phyloP scores from a whole-genome alignment of 2,888 invertebrate species.

The Melinaea marsaeus region DNA sequence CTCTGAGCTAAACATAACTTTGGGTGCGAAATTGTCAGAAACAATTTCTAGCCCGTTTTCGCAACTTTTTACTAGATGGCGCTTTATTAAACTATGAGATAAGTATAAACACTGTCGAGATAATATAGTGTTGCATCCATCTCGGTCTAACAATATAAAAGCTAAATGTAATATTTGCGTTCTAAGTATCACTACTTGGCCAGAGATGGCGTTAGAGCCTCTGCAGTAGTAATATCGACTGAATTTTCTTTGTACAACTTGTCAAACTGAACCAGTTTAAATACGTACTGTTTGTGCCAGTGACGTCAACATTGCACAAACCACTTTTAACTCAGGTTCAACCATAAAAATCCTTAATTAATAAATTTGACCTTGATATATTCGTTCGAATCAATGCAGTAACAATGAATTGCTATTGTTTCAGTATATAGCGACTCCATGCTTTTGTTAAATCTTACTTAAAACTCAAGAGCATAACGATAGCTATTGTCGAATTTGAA shows the following conservation, averaged over 20 bases:
- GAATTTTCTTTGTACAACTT: conserved; percentile 33
- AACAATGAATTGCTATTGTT: conserved; percentile 4
- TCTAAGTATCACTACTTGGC: not conserved
- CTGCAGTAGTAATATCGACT: conserved; percentile 50
- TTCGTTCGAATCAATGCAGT: not conserved
- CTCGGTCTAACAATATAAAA: not conserved
- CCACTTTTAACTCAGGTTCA: conserved; percentile 13
- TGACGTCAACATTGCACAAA: conserved; percentile 42
- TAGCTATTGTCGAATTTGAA: not conserved
- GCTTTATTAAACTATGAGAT: conserved; percentile 11
- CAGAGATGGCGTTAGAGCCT: conserved; percentile 19
- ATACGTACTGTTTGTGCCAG: conserved; percentile 33
- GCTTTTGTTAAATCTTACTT: conserved; percentile 10
- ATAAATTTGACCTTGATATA: not conserved
- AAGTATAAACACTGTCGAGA: not conserved
- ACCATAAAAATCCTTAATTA: no score
- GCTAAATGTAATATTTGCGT: not conserved
- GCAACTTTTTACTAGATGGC: conserved; percentile 39
- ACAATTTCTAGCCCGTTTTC: conserved; percentile 7
- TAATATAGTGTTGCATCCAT: no score
- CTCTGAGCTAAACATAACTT: conserved; percentile 1
- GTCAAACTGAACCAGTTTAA: conserved; percentile 33
- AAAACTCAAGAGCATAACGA: conserved; percentile 10
- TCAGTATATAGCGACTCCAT: conserved; percentile 1
- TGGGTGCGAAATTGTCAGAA: not conserved